Percentiles rank a stretch among this genome's conserved stretches.
phyloP scores from a whole-genome alignment of 1,140 invertebrate species.

The Bombus affinis region DNA sequence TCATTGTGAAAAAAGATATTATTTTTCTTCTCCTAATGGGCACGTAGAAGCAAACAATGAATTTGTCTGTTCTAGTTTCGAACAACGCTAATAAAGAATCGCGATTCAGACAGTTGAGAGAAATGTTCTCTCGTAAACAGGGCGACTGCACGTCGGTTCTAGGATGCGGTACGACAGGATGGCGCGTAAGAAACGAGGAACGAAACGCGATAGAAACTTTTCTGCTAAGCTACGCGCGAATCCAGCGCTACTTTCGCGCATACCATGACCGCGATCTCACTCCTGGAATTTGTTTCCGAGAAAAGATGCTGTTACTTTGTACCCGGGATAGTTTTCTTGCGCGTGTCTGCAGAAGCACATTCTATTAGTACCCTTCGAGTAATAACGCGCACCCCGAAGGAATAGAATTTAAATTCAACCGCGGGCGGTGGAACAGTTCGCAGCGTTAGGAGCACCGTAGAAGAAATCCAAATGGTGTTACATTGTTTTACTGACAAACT shows the following conservation, averaged over 20 bases:
- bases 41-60: background rate
- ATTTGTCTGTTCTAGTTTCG: slow-evolving; percentile 1
- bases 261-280: slow-evolving; percentile 1
- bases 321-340: slow-evolving; percentile 26
- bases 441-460: background rate
- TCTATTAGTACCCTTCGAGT: slow-evolving; percentile 18
- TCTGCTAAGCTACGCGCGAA: slow-evolving; percentile 41
- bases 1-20: background rate
- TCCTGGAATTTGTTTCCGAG: slow-evolving; percentile 33
- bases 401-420: slow-evolving; percentile 39
- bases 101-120: background rate
- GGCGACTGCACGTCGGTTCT: background rate
- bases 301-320: slow-evolving; percentile 38
- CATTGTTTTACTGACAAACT: background rate
- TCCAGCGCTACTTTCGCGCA: slow-evolving; percentile 20
- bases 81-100: background rate
- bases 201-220: slow-evolving; percentile 32
- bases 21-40: background rate
- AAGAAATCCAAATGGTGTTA: slow-evolving; percentile 6
- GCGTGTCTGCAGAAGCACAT: slow-evolving; percentile 26
- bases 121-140: slow-evolving; percentile 7
- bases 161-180: background rate
- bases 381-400: background rate
- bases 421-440: background rate
- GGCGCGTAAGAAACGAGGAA: slow-evolving; percentile 35